Evolutionary conservation across 2,797 vertebrate genomes (phyloP).

Genomic region (Cynopterus sphinx): DNA sequence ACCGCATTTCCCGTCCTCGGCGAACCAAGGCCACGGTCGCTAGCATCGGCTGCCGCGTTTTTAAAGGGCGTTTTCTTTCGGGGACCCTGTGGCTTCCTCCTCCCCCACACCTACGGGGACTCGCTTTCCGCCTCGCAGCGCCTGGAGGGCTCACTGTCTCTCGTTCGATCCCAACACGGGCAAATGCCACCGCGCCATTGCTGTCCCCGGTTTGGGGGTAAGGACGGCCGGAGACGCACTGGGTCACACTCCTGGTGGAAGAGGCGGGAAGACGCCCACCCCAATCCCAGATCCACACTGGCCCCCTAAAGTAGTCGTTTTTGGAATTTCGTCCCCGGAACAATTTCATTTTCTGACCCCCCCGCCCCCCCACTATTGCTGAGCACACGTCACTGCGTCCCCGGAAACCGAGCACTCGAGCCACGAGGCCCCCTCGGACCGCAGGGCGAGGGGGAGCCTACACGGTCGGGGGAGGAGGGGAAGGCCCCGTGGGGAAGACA

Average conservation of each 20-base stretch:
- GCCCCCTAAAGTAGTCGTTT: rapidly evolving
- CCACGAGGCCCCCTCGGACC: rapidly evolving
- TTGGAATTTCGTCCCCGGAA: rapidly evolving
- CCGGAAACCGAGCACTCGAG: rapidly evolving
- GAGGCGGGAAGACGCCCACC: rapidly evolving
- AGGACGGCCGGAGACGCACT: rapidly evolving
- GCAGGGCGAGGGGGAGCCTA: neutral
- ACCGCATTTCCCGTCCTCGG: neutral
- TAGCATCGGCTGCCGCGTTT: rapidly evolving
- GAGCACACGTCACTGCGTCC: rapidly evolving
- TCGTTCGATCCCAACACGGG: rapidly evolving
- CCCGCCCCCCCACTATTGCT: rapidly evolving
- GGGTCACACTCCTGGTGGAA: rapidly evolving
- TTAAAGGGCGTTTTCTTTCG: neutral
- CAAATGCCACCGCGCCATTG: neutral
- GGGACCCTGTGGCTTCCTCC: neutral
- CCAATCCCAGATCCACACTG: rapidly evolving
- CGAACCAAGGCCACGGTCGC: neutral
- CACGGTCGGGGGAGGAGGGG: rapidly evolving
- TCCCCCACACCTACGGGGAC: rapidly evolving
- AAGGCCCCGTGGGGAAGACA: neutral
- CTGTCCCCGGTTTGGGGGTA: neutral
- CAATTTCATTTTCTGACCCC: neutral
- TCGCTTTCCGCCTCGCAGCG: rapidly evolving
- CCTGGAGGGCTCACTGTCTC: rapidly evolving